Evolutionary conservation across 2,797 vertebrate species (phyloP).

Genomic region (Dromococcyx pavoninus): DNA sequence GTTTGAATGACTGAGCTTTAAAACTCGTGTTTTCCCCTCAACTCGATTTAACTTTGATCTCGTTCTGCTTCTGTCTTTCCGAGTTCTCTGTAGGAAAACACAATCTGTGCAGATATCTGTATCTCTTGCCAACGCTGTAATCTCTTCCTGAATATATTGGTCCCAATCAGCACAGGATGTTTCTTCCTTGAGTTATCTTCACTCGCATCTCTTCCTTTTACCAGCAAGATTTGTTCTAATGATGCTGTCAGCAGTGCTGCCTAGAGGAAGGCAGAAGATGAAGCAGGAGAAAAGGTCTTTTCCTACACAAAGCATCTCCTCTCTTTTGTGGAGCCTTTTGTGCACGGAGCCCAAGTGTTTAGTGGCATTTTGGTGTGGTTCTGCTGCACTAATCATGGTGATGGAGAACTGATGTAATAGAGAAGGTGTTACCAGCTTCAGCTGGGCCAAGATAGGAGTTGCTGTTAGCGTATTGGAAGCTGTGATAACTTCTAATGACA

Average conservation of each 20-base stretch:
- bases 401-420: neutral
- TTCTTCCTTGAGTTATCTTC: neutral
- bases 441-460: neutral
- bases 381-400: neutral
- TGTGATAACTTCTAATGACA: neutral
- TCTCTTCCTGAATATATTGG: neutral
- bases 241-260: neutral
- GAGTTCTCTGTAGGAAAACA: neutral
- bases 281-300: neutral
- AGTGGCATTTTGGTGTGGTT: neutral
- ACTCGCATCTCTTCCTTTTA: neutral
- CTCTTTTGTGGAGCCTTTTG: neutral
- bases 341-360: neutral
- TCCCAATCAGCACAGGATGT: neutral
- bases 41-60: neutral
- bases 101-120: neutral
- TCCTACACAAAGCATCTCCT: neutral
- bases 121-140: neutral
- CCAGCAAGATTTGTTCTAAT: neutral
- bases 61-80: neutral
- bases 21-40: neutral
- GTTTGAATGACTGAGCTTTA: neutral
- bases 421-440: neutral
- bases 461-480: neutral
- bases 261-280: neutral